A percentile compares a stretch with the other conserved stretches of the same genome.
Evolutionary conservation across 2,113 vertebrate genomes (phyloP).

Genomic region (Saccopteryx bilineata): DNA sequence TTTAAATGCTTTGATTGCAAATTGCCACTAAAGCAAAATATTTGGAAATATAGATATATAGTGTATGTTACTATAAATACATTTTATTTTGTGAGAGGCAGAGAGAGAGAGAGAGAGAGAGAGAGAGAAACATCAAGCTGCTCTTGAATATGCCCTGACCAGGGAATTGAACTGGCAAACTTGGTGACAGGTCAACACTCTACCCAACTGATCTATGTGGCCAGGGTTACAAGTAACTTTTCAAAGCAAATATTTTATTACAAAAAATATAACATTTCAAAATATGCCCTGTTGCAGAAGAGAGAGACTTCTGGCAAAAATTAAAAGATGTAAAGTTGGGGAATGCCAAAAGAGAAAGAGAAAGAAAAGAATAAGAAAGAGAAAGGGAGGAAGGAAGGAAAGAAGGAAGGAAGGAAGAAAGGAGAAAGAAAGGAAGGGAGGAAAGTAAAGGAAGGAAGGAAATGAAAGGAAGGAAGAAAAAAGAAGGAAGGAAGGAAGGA

Average conservation of each 20-base stretch:
- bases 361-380: background rate
- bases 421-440: too few species aligned
- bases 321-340: background rate
- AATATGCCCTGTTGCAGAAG: background rate
- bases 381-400: background rate
- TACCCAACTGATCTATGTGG: too few species aligned
- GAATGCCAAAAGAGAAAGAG: background rate
- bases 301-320: background rate
- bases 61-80: background rate
- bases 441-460: too few species aligned
- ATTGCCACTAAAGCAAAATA: background rate
- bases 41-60: background rate
- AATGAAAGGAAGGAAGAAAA: too few species aligned
- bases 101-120: too few species aligned
- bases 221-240: background rate
- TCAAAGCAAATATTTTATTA: background rate
- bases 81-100: too few species aligned
- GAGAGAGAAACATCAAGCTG: too few species aligned
- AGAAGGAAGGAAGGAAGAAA: background rate
- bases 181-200: too few species aligned
- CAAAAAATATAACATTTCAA: background rate
- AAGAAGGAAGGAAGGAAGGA: too few species aligned
- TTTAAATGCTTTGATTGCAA: background rate
- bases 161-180: too few species aligned
- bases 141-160: too few species aligned